Conservation (phyloP, 2,888 invertebrate species). For the Melanostoma mellinum region DNA sequence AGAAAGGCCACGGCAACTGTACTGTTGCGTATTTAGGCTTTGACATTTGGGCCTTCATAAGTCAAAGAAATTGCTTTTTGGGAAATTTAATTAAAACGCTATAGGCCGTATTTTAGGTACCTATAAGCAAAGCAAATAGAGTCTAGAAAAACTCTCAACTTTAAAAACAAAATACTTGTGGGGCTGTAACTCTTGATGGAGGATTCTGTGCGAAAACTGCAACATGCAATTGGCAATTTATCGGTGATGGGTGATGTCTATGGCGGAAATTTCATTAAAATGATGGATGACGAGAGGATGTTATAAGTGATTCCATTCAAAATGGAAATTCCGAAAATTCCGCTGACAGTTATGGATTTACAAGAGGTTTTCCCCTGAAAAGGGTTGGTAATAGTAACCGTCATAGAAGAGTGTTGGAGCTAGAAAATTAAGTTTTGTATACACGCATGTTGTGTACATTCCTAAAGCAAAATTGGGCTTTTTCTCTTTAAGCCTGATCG, state of each 20-base stretch:
- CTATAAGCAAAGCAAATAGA: neutral
- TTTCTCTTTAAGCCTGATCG: too few species aligned
- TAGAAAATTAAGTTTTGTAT: too few species aligned
- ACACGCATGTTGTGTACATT: too few species aligned
- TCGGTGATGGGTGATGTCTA: neutral
- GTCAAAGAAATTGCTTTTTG: constrained; percentile 56
- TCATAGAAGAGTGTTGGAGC: too few species aligned
- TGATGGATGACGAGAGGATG: constrained; percentile 25
- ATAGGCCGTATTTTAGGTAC: neutral
- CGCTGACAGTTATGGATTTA: neutral
- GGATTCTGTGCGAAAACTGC: constrained; percentile 5
- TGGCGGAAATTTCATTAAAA: constrained; percentile 63
- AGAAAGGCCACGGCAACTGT: neutral
- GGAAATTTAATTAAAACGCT: constrained; percentile 66
- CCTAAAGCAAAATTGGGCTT: too few species aligned
- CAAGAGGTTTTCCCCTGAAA: neutral
- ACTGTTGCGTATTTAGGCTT: constrained; percentile 20
- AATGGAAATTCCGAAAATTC: constrained; percentile 37
- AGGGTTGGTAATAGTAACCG: neutral
- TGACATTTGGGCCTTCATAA: constrained; percentile 37
- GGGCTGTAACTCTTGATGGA: neutral
- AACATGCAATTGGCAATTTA: constrained; percentile 21
- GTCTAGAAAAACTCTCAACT: constrained; percentile 11
- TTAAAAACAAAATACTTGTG: constrained; percentile 28
- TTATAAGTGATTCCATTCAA: constrained; percentile 1